A percentile compares a stretch with the other conserved stretches of the same genome.
Conservation (phyloP, 1,140 invertebrate species). For the Oryzaephilus surinamensis region DNA sequence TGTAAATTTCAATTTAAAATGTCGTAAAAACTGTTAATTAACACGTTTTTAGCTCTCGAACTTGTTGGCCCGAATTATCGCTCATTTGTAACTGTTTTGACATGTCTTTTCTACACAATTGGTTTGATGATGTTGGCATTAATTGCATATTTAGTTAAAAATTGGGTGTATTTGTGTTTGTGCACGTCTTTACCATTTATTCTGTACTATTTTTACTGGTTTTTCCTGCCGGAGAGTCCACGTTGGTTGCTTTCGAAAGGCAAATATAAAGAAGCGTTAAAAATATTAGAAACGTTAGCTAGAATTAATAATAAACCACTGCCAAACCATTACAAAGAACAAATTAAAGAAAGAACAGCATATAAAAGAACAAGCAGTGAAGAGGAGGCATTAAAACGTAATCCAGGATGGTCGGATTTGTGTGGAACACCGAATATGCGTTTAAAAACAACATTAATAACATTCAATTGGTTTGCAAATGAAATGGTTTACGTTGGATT, state of each 20-base stretch:
- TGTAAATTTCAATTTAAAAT: conserved; percentile 49
- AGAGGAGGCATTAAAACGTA: conserved; percentile 45
- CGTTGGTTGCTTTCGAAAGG: conserved; percentile 74
- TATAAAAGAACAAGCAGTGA: conserved; percentile 54
- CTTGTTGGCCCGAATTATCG: conserved; percentile 81
- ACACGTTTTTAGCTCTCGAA: conserved; percentile 62
- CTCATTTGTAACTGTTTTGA: conserved; percentile 83
- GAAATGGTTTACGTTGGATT: conserved; percentile 78
- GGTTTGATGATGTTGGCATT: conserved; percentile 71
- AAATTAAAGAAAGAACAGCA: conserved; percentile 58
- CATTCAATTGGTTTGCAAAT: conserved; percentile 57
- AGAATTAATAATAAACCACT: conserved; percentile 64
- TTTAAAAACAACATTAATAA: conserved; percentile 56
- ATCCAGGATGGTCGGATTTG: conserved; percentile 57
- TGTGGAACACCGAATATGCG: conserved; percentile 80
- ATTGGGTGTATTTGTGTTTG: conserved; percentile 70
- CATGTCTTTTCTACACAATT: conserved; percentile 78
- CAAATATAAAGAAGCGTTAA: conserved; percentile 64
- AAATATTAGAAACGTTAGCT: conserved; percentile 64
- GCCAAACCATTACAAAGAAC: conserved; percentile 58
- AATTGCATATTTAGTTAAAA: conserved; percentile 68
- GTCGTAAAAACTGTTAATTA: not conserved
- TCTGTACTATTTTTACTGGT: conserved; percentile 76
- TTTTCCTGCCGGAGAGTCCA: conserved; percentile 74
- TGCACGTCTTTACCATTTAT: conserved; percentile 75